Percentiles rank a stretch among this genome's conserved stretches.
These are phyloP conservation scores for Drosophila novamexicana DNA, from an alignment of 1,140 invertebrate species.

Conservation along the genomic window DNA sequence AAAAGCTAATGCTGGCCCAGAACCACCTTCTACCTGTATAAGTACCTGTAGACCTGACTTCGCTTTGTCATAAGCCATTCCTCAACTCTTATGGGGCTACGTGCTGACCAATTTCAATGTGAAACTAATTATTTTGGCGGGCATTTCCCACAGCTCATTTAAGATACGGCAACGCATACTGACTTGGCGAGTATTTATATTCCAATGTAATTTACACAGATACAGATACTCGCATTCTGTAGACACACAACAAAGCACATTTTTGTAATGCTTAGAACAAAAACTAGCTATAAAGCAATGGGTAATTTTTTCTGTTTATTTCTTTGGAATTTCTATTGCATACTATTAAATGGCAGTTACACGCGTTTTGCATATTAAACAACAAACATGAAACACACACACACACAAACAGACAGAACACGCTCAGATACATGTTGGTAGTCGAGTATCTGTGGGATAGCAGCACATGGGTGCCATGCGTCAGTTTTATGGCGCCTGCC, in stretches of 20 bases:
- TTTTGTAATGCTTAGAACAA: conserved; percentile 22
- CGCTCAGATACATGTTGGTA: conserved; percentile 6
- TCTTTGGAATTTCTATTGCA: conserved; percentile 55
- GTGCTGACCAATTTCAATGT: conserved; percentile 32
- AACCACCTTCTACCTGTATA: neutral
- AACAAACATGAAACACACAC: conserved; percentile 1
- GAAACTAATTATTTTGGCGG: conserved; percentile 28
- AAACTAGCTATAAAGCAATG: conserved; percentile 18
- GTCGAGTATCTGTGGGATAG: conserved; percentile 33
- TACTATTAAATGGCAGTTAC: conserved; percentile 52
- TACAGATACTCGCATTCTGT: conserved; percentile 12
- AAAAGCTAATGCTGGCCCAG: conserved; percentile 32
- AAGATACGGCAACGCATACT: conserved; percentile 29
- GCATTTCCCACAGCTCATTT: conserved; percentile 59
- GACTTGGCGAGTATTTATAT: conserved; percentile 22
- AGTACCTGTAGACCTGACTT: conserved; percentile 17
- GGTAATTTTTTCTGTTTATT: conserved; percentile 23
- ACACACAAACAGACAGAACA: neutral
- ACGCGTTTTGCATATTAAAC: conserved; percentile 65
- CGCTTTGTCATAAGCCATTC: neutral
- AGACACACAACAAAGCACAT: conserved; percentile 7
- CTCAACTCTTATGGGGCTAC: conserved; percentile 12
- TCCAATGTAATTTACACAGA: conserved; percentile 37
- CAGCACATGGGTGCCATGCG: conserved; percentile 21
- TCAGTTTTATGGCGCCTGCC: conserved; percentile 35